phyloP scores from a whole-genome alignment of 2,888 invertebrate species.

The Epinotia brunnichana region DNA sequence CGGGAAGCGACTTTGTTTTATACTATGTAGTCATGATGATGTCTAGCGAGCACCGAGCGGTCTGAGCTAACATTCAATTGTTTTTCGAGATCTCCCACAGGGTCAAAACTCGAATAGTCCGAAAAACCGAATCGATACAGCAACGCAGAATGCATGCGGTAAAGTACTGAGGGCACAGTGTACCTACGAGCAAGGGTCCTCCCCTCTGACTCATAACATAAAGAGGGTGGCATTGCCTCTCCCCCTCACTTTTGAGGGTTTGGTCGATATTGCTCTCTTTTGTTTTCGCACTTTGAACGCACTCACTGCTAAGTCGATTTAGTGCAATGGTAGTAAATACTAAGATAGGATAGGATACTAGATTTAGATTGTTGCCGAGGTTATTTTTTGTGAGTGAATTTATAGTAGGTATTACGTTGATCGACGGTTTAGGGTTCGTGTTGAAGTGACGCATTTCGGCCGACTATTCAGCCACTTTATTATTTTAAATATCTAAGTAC shows the following conservation, averaged over 20 bases:
- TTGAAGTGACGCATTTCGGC: too few relatives aligned
- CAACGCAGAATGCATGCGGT: constrained; percentile 68
- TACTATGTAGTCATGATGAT: too few relatives aligned
- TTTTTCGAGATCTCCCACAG: not conserved
- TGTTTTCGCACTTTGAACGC: constrained; percentile 76
- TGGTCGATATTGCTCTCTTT: constrained; percentile 82
- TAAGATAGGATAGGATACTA: not conserved
- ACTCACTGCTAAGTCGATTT: constrained; percentile 45
- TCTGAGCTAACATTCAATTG: not conserved
- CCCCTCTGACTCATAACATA: constrained; percentile 84
- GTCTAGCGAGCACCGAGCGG: not conserved
- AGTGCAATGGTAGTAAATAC: constrained; percentile 12
- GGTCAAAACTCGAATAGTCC: constrained; percentile 33
- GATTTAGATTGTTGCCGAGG: not conserved
- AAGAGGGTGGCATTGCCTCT: constrained; percentile 75
- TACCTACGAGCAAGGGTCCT: constrained; percentile 77
- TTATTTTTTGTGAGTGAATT: not conserved
- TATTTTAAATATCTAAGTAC: too few relatives aligned
- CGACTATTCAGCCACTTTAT: too few relatives aligned
- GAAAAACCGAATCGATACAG: constrained; percentile 67
- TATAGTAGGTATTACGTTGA: not conserved
- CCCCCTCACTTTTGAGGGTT: constrained; percentile 80
- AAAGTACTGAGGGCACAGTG: constrained; percentile 71
- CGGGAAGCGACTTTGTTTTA: too few relatives aligned
- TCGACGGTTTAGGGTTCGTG: not conserved